A percentile compares a stretch with the other conserved stretches of the same genome.
These are phyloP conservation scores for Hypocryptadius cinnamomeus DNA, from an alignment of 2,113 vertebrate species.

Conservation along the genomic window DNA sequence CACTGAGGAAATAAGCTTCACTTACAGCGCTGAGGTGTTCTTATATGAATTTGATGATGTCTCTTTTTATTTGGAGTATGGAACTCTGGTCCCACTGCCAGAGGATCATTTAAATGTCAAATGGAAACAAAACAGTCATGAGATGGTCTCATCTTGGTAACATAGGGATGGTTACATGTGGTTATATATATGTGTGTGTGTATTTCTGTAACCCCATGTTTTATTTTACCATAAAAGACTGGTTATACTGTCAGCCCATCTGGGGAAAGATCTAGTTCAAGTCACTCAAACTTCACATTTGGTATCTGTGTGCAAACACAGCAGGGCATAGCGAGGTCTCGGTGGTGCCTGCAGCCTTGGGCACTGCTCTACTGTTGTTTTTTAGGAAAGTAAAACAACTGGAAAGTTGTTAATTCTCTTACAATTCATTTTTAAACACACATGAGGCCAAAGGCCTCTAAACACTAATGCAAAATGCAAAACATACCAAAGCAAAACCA, in stretches of 20 bases:
- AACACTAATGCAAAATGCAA: not conserved
- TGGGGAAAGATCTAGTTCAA: not conserved
- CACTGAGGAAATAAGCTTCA: not conserved
- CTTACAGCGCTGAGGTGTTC: not conserved
- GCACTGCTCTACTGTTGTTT: not conserved
- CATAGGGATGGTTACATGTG: not conserved
- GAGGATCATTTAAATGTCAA: not conserved
- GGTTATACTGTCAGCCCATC: not conserved
- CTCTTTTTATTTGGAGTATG: not conserved
- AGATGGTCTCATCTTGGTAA: not conserved
- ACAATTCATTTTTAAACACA: not conserved
- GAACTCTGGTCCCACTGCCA: not conserved
- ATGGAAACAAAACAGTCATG: not conserved
- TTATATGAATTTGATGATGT: not conserved
- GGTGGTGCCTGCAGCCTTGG: not conserved
- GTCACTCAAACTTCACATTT: not conserved
- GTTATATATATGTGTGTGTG: not conserved
- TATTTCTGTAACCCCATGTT: not conserved
- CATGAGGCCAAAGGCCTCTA: not conserved
- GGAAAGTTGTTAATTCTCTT: not conserved
- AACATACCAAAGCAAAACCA: not conserved
- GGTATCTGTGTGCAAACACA: not conserved
- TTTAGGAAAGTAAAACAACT: not conserved
- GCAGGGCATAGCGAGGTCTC: not conserved
- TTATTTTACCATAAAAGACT: not conserved